phyloP scores from a whole-genome alignment of 1,140 invertebrate genomes.

The Phthorimaea operculella region DNA sequence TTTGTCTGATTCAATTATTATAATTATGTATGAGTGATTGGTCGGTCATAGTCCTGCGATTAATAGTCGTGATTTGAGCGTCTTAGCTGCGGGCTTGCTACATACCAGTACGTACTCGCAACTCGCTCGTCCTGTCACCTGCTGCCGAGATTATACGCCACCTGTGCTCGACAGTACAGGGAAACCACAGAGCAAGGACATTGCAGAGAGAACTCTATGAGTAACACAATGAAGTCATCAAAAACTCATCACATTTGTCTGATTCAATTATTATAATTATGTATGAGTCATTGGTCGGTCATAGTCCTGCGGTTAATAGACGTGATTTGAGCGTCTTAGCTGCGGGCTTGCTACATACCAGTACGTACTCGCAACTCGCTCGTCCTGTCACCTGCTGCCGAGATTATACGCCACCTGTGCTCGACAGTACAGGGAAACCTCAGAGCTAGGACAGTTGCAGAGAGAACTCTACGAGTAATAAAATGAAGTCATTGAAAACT shows the following conservation, averaged over 20 bases:
- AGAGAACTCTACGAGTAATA: too few relatives aligned
- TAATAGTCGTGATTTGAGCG: constrained; percentile 63
- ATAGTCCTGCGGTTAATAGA: constrained; percentile 63
- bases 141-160: constrained; percentile 56
- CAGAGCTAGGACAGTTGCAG: too few relatives aligned
- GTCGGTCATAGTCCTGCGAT: constrained; percentile 59
- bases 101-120: constrained; percentile 8
- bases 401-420: constrained; percentile 36
- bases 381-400: constrained; percentile 65
- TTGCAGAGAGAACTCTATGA: too few relatives aligned
- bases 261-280: too few relatives aligned
- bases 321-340: constrained; percentile 59
- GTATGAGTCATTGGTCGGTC: constrained; percentile 44
- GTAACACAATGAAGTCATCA: too few relatives aligned
- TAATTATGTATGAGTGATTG: constrained; percentile 40
- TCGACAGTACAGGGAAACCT: not conserved
- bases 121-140: constrained; percentile 58
- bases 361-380: constrained; percentile 16
- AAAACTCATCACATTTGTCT: too few relatives aligned
- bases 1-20: too few relatives aligned
- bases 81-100: constrained; percentile 32
- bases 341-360: constrained; percentile 18
- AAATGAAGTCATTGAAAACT: too few relatives aligned
- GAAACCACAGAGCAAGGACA: too few relatives aligned
- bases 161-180: not conserved